Evolutionary conservation across 2,113 vertebrate species (phyloP), one percentile per base, ranked within the genome.

Genomic region (Physeter macrocephalus): DNA sequence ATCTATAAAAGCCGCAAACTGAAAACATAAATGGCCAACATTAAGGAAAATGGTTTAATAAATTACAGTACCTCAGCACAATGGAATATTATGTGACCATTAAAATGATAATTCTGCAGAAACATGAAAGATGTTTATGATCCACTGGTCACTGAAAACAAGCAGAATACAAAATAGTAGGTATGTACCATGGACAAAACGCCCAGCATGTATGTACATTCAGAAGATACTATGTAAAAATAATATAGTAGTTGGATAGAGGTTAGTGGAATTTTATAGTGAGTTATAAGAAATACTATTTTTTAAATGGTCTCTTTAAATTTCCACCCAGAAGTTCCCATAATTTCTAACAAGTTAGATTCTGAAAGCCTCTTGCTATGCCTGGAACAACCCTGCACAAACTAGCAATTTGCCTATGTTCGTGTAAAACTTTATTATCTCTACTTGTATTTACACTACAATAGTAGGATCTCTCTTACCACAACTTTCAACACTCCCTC

Each of bases 51-150:
- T 97, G 94, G 92, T 85, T 96, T 97, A 97, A 98, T 97, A 98
- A 97, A 97, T 98, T 97, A 97, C 17, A 67, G 75, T 88, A 94
- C 87, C 95, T 97, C 95, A 61, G 80, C 94, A 97, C 97, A 96
- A 97, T 97, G 97, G 97, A 98, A 97, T 98, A 98, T 98, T 98
- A 98, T 88, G 66, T 96, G 96, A 85, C 74, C 96, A 98, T 97
- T 98, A 97, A 97, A 96, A 97, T 97, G 94, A 97, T 97, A 98
- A 97, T 97, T 97, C 97, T 92, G 94, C 75, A 96, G 90, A 95
- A 97, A 75, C 95, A 96, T 97, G 96, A 97, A 97, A 95, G 97
- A 97, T 94, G 90, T 97, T 97, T 97, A 97, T 92, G 94, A 97
- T 72, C 52, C 80, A 77, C 64, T 96, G 95, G 94, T 92, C 97